Evolutionary conservation across 2,888 invertebrate species (phyloP).

Genomic region (Argynnis bischoffii): DNA sequence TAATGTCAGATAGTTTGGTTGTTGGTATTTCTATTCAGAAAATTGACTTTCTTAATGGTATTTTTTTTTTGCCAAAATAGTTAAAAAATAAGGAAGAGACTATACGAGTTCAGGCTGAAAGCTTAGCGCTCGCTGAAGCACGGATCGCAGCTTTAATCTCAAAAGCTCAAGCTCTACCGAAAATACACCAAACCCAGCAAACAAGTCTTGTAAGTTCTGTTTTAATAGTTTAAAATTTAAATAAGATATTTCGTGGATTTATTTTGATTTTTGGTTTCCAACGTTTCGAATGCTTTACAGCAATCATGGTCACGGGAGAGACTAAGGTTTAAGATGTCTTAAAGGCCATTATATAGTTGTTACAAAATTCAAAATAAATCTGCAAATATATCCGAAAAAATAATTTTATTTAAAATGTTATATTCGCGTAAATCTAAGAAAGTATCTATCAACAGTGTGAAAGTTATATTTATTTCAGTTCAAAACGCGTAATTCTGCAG

Average conservation of each 20-base stretch:
- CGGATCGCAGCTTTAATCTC: slow-evolving; percentile 55
- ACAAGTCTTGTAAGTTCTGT: slow-evolving; percentile 31
- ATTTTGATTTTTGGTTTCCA: too few relatives aligned
- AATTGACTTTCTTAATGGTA: background rate
- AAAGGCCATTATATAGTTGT: too few relatives aligned
- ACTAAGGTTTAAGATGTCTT: too few relatives aligned
- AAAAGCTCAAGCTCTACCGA: slow-evolving; percentile 44
- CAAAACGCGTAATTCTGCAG: slow-evolving; percentile 40
- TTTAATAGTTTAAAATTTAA: background rate
- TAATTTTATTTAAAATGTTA: too few relatives aligned
- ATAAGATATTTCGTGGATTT: background rate
- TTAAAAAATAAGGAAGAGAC: slow-evolving; percentile 71
- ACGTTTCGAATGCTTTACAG: too few relatives aligned
- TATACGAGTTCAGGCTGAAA: slow-evolving; percentile 65
- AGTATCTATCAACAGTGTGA: background rate
- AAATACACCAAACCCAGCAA: slow-evolving; percentile 51
- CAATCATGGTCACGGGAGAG: too few relatives aligned
- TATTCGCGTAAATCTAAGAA: too few relatives aligned
- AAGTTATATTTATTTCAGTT: slow-evolving; percentile 41
- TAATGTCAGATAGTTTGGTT: too few relatives aligned
- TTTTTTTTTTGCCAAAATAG: slow-evolving; percentile 44
- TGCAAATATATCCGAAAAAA: too few relatives aligned
- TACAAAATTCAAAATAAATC: too few relatives aligned
- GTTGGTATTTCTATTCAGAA: too few relatives aligned
- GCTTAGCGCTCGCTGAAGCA: slow-evolving; percentile 64